Conservation (phyloP, 2,888 invertebrate species). For the Formica aserva region DNA sequence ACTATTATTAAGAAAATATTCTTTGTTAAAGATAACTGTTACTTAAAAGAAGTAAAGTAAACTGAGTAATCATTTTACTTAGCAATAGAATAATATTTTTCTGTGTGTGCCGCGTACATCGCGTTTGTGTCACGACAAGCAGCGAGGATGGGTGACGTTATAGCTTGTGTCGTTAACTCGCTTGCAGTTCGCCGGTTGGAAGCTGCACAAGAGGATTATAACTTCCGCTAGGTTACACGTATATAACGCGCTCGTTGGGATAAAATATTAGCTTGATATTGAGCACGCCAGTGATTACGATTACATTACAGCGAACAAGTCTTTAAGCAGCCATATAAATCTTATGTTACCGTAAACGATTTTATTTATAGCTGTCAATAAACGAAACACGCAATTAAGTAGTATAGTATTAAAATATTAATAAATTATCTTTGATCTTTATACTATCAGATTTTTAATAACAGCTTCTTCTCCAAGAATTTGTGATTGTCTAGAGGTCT, state of each 20-base stretch:
- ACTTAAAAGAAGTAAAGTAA: too few species aligned
- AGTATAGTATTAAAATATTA: neutral
- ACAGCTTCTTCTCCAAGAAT: neutral
- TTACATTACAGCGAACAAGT: neutral
- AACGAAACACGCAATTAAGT: neutral
- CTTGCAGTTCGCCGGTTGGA: neutral
- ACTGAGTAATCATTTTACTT: too few species aligned
- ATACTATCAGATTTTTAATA: neutral
- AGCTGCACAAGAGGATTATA: constrained; percentile 36
- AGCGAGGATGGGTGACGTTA: neutral
- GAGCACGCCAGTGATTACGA: constrained; percentile 17
- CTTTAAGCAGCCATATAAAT: constrained; percentile 9
- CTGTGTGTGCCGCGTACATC: neutral
- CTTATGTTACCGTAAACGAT: neutral
- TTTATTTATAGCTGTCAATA: neutral
- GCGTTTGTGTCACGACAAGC: constrained; percentile 6
- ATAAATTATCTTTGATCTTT: neutral
- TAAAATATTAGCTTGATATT: constrained; percentile 43
- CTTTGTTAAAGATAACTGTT: too few species aligned
- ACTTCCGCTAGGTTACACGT: constrained; percentile 24
- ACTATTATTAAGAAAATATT: too few species aligned
- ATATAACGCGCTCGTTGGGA: constrained; percentile 24
- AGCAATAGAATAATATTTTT: too few species aligned
- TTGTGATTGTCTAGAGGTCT: neutral
- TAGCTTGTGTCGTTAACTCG: constrained; percentile 28